These are phyloP conservation scores for Typhlichthys subterraneus DNA, from an alignment of 2,797 vertebrate genomes.

Conservation along the genomic window DNA sequence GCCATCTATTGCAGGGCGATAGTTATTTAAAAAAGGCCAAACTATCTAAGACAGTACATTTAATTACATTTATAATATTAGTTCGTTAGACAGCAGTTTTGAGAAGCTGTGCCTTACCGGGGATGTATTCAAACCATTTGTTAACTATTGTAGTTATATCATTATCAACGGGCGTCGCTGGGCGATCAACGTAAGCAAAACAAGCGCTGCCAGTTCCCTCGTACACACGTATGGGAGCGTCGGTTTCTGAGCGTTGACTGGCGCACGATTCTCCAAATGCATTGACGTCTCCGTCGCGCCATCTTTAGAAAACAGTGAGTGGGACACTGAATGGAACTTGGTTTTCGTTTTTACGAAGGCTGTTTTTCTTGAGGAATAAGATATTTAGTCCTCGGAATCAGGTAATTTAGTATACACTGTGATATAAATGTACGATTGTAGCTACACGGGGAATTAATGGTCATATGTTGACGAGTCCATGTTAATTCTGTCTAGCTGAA, in stretches of 20 bases:
- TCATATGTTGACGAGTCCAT: neutral
- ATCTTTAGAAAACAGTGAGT: slow-evolving; percentile 75
- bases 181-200: neutral
- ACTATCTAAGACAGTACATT: too few species aligned
- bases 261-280: slow-evolving; percentile 45
- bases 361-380: slow-evolving; percentile 28
- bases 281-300: slow-evolving; percentile 71
- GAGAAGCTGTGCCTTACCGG: too few species aligned
- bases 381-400: slow-evolving; percentile 32
- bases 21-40: too few species aligned
- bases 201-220: neutral
- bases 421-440: fast-evolving
- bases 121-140: too few species aligned
- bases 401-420: neutral
- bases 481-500: slow-evolving; percentile 10
- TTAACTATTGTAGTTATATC: neutral
- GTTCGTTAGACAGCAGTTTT: too few species aligned
- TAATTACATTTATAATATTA: too few species aligned
- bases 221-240: neutral
- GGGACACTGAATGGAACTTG: slow-evolving; percentile 65
- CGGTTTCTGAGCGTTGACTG: slow-evolving; percentile 5
- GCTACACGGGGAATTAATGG: neutral
- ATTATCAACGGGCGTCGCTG: neutral
- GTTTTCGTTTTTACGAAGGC: slow-evolving; percentile 24
- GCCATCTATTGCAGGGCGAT: too few species aligned